Evolutionary conservation across 1,140 invertebrate genomes (phyloP).

Genomic region (Cydia strobilella): DNA sequence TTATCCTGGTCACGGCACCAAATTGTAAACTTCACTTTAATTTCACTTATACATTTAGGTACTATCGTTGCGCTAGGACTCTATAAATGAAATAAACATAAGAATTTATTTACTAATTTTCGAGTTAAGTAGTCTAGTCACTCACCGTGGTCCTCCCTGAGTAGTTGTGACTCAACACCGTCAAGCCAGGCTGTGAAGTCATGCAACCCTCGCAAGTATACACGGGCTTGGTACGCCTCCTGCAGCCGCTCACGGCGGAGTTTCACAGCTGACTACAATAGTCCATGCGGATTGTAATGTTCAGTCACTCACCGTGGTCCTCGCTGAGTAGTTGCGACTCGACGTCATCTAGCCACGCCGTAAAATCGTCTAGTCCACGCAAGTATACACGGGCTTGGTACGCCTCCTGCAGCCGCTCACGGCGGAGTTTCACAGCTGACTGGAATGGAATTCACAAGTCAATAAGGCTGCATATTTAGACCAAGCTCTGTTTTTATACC

Average conservation of each 20-base stretch:
- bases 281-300: no score
- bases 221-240: slow-evolving; percentile 94
- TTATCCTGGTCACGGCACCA: no score
- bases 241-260: slow-evolving; percentile 93
- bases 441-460: slow-evolving; percentile 67
- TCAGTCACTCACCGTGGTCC: slow-evolving; percentile 88
- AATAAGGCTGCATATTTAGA: no score
- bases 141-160: slow-evolving; percentile 90
- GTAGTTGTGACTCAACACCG: slow-evolving; percentile 90
- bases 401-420: slow-evolving; percentile 94
- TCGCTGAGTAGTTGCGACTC: slow-evolving; percentile 90
- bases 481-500: no score
- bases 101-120: neutral
- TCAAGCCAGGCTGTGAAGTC: slow-evolving; percentile 96
- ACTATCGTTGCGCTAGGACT: no score
- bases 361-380: slow-evolving; percentile 93
- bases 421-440: slow-evolving; percentile 90
- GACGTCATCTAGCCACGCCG: slow-evolving; percentile 94
- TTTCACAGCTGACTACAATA: slow-evolving; percentile 88
- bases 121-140: neutral
- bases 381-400: slow-evolving; percentile 93
- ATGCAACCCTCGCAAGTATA: slow-evolving; percentile 92
- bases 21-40: no score
- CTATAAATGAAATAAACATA: neutral
- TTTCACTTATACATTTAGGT: no score